Percentiles rank a stretch among this genome's conserved stretches.
These are phyloP conservation scores for Ips typographus DNA, from an alignment of 1,140 invertebrate species.

Conservation along the genomic window DNA sequence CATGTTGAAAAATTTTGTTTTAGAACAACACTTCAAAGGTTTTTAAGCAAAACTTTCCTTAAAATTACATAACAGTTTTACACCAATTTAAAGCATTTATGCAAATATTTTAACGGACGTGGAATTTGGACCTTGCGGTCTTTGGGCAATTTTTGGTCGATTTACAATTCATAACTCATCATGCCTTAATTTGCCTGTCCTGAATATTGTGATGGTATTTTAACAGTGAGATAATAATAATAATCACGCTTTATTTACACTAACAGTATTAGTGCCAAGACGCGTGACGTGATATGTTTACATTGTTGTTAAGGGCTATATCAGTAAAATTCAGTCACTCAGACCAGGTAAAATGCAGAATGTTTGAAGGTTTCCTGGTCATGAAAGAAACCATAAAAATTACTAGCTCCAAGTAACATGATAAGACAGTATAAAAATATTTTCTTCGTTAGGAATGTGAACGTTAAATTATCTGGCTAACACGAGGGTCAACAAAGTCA, in stretches of 20 bases:
- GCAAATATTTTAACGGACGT: slow-evolving; percentile 29
- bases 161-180: slow-evolving; percentile 36
- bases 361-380: too few relatives aligned
- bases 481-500: background rate
- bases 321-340: too few relatives aligned
- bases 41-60: background rate
- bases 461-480: too few relatives aligned
- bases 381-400: too few relatives aligned
- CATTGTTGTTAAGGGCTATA: too few relatives aligned
- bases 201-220: slow-evolving; percentile 31
- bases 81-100: slow-evolving; percentile 25
- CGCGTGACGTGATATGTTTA: slow-evolving; percentile 11
- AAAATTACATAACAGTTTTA: slow-evolving; percentile 30
- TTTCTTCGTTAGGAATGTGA: too few relatives aligned
- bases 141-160: slow-evolving; percentile 22
- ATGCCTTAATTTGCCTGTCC: slow-evolving; percentile 30
- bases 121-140: slow-evolving; percentile 26
- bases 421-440: too few relatives aligned
- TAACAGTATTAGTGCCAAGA: slow-evolving; percentile 11
- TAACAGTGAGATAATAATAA: slow-evolving; percentile 31
- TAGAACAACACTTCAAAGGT: too few relatives aligned
- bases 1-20: too few relatives aligned
- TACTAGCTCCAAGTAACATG: too few relatives aligned
- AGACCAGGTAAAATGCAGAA: too few relatives aligned
- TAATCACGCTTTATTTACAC: slow-evolving; percentile 33